Evolutionary conservation across 2,113 vertebrate species (phyloP).

Genomic region (Stigmatopora nigra): DNA sequence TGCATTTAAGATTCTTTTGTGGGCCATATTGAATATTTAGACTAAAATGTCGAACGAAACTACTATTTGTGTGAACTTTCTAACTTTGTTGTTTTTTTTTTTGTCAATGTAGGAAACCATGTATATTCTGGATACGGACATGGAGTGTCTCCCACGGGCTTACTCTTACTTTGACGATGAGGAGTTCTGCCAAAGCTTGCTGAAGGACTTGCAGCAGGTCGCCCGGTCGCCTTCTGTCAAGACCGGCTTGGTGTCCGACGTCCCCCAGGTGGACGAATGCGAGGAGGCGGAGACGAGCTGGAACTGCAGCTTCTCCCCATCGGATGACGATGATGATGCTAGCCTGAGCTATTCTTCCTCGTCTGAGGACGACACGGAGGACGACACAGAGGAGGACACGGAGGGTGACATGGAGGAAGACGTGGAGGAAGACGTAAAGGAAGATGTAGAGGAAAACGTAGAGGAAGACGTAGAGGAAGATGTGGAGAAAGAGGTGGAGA

Average conservation of each 20-base stretch:
- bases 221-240: slow-evolving; percentile 65
- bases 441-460: too few relatives aligned
- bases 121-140: not conserved
- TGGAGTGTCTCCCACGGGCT: not conserved
- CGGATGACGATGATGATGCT: not conserved
- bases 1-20: too few relatives aligned
- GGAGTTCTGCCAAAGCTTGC: slow-evolving; percentile 65
- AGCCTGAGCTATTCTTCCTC: slow-evolving; percentile 2
- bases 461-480: slow-evolving; percentile 21
- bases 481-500: slow-evolving; percentile 26
- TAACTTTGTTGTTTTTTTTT: not conserved
- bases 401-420: slow-evolving; percentile 58
- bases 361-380: slow-evolving; percentile 20
- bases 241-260: slow-evolving; percentile 64
- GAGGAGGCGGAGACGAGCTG: slow-evolving; percentile 65
- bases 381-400: not conserved
- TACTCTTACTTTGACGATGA: slow-evolving; percentile 61
- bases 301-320: slow-evolving; percentile 54
- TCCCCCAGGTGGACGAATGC: slow-evolving; percentile 62
- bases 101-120: slow-evolving; percentile 10
- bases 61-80: not conserved
- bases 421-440: slow-evolving; percentile 40
- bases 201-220: slow-evolving; percentile 67
- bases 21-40: too few relatives aligned
- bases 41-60: too few relatives aligned